Conservation (phyloP, 2,113 vertebrate genomes). For the Jacana jacana region DNA sequence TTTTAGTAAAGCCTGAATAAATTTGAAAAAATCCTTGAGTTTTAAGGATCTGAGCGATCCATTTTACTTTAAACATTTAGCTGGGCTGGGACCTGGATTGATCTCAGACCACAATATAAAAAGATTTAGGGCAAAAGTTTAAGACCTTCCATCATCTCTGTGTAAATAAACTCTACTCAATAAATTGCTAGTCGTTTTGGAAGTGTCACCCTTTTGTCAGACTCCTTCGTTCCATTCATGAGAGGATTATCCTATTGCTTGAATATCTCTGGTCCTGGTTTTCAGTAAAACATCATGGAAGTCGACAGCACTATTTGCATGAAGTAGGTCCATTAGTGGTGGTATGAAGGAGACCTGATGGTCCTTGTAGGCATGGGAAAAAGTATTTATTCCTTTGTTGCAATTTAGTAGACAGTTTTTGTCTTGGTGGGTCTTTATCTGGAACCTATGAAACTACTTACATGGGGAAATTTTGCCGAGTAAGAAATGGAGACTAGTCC, state of each 20-base stretch:
- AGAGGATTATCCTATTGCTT: neutral
- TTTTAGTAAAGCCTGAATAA: conserved; percentile 4
- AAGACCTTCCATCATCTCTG: neutral
- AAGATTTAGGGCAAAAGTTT: neutral
- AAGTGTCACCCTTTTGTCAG: neutral
- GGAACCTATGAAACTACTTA: neutral
- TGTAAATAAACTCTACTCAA: neutral
- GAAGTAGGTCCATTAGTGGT: neutral
- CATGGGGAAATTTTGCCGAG: neutral
- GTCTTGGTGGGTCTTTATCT: neutral
- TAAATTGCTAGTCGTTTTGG: neutral
- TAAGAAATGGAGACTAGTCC: neutral
- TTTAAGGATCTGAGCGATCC: neutral
- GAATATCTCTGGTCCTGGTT: neutral
- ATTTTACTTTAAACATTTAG: neutral
- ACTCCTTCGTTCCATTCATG: rapidly evolving
- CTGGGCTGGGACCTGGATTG: neutral
- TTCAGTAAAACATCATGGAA: neutral
- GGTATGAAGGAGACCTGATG: neutral
- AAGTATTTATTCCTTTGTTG: neutral
- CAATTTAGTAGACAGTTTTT: neutral
- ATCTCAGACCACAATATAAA: neutral
- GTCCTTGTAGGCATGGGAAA: neutral
- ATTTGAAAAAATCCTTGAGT: neutral
- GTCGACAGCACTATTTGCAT: rapidly evolving